Conservation (phyloP, 2,888 invertebrate genomes). For the Troides aeacus region DNA sequence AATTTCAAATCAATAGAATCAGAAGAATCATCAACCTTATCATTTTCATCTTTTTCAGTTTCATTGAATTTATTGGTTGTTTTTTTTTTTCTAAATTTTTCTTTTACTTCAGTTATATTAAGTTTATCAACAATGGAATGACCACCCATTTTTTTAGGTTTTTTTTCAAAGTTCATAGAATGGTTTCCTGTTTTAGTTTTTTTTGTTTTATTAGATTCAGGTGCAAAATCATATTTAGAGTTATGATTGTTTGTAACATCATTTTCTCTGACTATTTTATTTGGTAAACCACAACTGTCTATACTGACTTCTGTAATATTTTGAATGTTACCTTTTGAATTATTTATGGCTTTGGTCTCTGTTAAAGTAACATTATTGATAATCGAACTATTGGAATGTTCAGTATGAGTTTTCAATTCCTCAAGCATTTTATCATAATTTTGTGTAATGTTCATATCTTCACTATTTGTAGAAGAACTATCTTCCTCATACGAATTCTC, state of each 20-base stretch:
- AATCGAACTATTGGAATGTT: background rate
- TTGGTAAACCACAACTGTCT: background rate
- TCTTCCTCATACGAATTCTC: constrained; percentile 43
- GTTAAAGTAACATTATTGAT: background rate
- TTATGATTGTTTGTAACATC: constrained; percentile 1
- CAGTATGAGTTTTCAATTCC: constrained; percentile 47
- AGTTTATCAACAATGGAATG: constrained; percentile 59
- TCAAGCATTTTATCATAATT: constrained; percentile 63
- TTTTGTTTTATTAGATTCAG: background rate
- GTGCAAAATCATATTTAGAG: background rate
- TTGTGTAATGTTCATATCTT: constrained; percentile 60
- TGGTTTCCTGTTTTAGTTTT: constrained; percentile 37
- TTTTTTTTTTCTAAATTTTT: constrained; percentile 35
- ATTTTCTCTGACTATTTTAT: background rate
- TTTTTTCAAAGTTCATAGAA: constrained; percentile 58
- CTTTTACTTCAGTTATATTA: constrained; percentile 59
- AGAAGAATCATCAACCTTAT: constrained; percentile 45
- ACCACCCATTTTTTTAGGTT: constrained; percentile 46
- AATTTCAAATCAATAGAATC: constrained; percentile 63
- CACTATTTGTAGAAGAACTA: constrained; percentile 55
- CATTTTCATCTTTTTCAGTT: constrained; percentile 21
- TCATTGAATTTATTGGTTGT: constrained; percentile 16
- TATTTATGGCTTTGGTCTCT: constrained; percentile 9
- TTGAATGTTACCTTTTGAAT: background rate
- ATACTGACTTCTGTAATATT: background rate